Percentiles rank a stretch among this genome's conserved stretches.
phyloP scores from a whole-genome alignment of 2,888 invertebrate species.

The Stictocephala bisonia region DNA sequence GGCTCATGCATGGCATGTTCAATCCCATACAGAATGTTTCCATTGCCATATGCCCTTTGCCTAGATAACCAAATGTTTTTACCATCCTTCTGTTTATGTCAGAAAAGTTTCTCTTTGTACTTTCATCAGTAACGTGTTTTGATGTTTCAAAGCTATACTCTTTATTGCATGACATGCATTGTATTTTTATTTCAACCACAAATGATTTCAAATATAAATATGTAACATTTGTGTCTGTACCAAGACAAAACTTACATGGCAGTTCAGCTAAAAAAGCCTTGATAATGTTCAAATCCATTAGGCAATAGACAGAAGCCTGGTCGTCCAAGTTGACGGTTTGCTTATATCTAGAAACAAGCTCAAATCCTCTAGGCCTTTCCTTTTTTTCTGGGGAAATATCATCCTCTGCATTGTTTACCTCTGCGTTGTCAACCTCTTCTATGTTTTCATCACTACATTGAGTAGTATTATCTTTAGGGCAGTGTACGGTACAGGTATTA shows the following conservation, averaged over 20 bases:
- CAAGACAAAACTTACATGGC: slow-evolving; percentile 24
- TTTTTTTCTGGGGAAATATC: slow-evolving; percentile 1
- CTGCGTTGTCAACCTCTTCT: not conserved
- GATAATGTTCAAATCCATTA: slow-evolving; percentile 22
- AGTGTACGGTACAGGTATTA: no score
- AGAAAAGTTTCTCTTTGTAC: slow-evolving; percentile 17
- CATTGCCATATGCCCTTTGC: slow-evolving; percentile 51
- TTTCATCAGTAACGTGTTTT: slow-evolving; percentile 4
- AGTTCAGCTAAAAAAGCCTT: slow-evolving; percentile 23
- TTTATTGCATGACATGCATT: slow-evolving; percentile 15
- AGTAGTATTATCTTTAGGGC: no score
- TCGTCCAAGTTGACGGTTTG: slow-evolving; percentile 17
- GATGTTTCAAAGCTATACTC: slow-evolving; percentile 14
- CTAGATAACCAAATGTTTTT: slow-evolving; percentile 49
- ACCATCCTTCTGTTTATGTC: slow-evolving; percentile 33
- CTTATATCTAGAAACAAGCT: slow-evolving; percentile 25
- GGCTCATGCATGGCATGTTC: slow-evolving; percentile 28
- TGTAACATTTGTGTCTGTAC: slow-evolving; percentile 12
- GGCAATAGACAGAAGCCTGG: slow-evolving; percentile 14
- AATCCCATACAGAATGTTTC: slow-evolving; percentile 43
- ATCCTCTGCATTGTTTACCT: slow-evolving; percentile 14
- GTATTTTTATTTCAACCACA: slow-evolving; percentile 16
- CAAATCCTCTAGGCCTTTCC: slow-evolving; percentile 8
- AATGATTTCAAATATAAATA: slow-evolving; percentile 24
- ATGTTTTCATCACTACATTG: no score